Evolutionary conservation across 1,140 invertebrate species (phyloP), one percentile per base, ranked within the genome.

Genomic region (Drosophila equinoxialis): DNA sequence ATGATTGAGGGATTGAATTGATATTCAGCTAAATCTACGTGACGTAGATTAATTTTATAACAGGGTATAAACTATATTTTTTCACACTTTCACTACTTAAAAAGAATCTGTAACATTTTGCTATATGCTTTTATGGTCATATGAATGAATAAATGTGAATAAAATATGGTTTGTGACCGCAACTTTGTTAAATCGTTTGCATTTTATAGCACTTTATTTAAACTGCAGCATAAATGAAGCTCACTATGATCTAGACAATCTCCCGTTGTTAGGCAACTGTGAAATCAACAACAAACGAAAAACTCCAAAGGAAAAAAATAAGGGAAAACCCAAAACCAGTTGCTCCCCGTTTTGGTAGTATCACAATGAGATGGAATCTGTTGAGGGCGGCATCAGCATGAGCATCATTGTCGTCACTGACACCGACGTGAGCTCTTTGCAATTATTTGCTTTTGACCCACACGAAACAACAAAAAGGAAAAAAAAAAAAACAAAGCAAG

Each of bases 371-470:
- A 74, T 76, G 59, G 76, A 77, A 61, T 77, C 54, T 72, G 79
- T 68, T 78, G 81, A 72, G 77, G 45, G 48, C 59, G 23, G 23
- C 23, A 23, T 23, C 20, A 59, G 63, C 55, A 39, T 39, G 11
- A 63, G 64, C 59, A 54, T 11, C 60, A 62, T 41, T 33, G 33
- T 51, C 45, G 45, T 51, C 45, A 51, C 45, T 20, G 57, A 37
- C 55, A 58, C 30, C 65, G 30, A 64, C 68, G 64, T 42, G 58
- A 42, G 69, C 69, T 67, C 69, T 74, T 81, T 51, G 45, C 80
- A 77, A 81, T 81, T 81, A 81, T 81, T 81, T 78, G 79, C 67
- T 82, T 82, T 82, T 78, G 79, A 82, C 79, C 79, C 79, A 81
- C 70, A 81, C 77, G 74, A 69, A 42, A 73, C 62, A 30, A 13